Conservation (phyloP, 2,797 vertebrate genomes). For the Acropternis orthonyx region DNA sequence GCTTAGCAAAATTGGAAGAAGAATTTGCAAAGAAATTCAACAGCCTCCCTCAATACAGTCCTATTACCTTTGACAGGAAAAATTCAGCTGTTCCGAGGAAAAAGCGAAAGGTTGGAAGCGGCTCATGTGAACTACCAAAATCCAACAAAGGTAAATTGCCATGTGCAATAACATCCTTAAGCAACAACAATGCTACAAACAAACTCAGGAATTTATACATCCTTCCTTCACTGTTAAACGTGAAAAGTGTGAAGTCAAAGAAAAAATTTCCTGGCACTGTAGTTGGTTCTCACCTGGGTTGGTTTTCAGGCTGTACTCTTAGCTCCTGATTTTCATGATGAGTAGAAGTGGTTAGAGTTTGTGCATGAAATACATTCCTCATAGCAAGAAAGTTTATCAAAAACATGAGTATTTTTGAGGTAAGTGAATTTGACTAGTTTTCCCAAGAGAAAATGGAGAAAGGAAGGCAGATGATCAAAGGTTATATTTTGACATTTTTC, state of each 20-base stretch:
- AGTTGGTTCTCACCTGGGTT: not conserved
- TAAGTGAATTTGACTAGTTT: not conserved
- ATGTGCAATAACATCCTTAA: not conserved
- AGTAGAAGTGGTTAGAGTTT: not conserved
- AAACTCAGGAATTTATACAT: not conserved
- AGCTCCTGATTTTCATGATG: not conserved
- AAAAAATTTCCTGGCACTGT: not conserved
- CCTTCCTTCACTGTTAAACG: not conserved
- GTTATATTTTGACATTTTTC: not conserved
- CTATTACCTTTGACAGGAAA: constrained; percentile 95
- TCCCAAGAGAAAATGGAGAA: not conserved
- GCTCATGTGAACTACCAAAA: constrained; percentile 83
- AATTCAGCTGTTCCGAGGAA: constrained; percentile 83
- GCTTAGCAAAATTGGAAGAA: constrained; percentile 94
- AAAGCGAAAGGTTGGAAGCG: constrained; percentile 85
- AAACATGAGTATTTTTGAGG: not conserved
- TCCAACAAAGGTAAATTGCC: constrained; percentile 85
- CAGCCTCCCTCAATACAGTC: constrained; percentile 96
- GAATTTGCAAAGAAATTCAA: constrained; percentile 99
- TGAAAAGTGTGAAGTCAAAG: not conserved
- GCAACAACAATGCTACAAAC: not conserved
- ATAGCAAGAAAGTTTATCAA: not conserved
- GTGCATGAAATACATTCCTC: not conserved
- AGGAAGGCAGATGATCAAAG: not conserved
- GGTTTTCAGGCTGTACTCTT: not conserved